Evolutionary conservation across 2,113 vertebrate genomes (phyloP).

Genomic region (Festucalex cinctus): DNA sequence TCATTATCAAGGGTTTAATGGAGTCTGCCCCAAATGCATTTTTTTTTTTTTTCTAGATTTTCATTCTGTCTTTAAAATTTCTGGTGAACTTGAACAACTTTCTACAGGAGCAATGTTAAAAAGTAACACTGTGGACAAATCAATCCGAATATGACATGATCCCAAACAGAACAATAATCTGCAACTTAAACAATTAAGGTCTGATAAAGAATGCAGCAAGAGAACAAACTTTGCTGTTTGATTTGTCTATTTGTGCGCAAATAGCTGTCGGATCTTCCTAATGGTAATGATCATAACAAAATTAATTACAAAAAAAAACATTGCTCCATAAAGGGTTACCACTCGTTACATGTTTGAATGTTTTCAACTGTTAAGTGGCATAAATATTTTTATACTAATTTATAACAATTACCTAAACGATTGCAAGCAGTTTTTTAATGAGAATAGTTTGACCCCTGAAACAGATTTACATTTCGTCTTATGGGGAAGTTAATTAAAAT

Average conservation of each 20-base stretch:
- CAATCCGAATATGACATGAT: no score
- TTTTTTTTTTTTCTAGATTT: neutral
- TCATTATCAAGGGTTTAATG: constrained; percentile 16
- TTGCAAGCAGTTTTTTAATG: neutral
- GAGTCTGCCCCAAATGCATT: neutral
- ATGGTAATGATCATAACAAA: neutral
- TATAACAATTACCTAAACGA: neutral
- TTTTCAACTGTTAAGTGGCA: neutral
- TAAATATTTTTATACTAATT: neutral
- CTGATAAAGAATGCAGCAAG: no score
- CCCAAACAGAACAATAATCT: no score
- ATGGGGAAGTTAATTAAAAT: neutral
- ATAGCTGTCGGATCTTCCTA: no score
- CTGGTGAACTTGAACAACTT: neutral
- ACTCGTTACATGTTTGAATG: no score
- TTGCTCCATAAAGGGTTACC: no score
- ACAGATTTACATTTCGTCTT: neutral
- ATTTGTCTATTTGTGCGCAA: no score
- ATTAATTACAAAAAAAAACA: neutral
- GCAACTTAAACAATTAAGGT: no score
- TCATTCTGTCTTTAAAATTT: neutral
- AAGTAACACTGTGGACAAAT: neutral
- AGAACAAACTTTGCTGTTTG: no score
- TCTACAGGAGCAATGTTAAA: neutral
- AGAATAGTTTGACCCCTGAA: no score